Base-by-base conservation (phyloP, 2,888 invertebrate genomes). In the Clistopyga incitator region DNA sequence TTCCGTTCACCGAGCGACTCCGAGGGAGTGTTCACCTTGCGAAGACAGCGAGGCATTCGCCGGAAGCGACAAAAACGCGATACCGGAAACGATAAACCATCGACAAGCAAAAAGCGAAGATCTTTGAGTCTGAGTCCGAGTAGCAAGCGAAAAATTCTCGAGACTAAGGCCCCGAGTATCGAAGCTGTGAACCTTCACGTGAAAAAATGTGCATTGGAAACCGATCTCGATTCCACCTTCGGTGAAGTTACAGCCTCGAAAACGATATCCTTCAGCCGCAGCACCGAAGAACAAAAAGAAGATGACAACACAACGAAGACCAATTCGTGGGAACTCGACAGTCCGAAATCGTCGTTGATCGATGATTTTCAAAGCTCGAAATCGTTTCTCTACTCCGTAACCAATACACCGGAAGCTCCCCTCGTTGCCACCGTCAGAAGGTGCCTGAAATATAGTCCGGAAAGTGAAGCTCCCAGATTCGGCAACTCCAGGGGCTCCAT, bases 401-500 rank as follows among this genome's bases (percentile, higher is more conserved):
- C 88, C 15, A 89, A 89, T 42, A 93, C 92, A 0, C 92, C 93
- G 13, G 93, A 93, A 68, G 90, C 92, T 0, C 93, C 93, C 2
- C 81, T 93, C 23, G 90, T 93, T 6, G 93, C 92, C 0, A 93
- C 93, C 4, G 93, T 93, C 38, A 88, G 93, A 38, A 88, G 93
- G 42, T 93, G 93, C 72, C 84, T 93, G 61, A 92, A 92, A 76
- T 93, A 92, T 76, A 93, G 93, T 74, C 93, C 93, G 3, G 88
- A 88, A 52, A 84, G 82, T 11, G 92, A 92, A 38, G 85, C 82
- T 3, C 85, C 89, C 54, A 87, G 86, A 70, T 81, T 87, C 13
- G 64, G 78, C 4, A 87, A 86, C 34, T 85, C 86, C 10, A 86
- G 89, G n/a, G 96, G 95, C 29, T 95, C 95, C 3, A 95, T 96